Conservation (phyloP, 2,113 vertebrate genomes). For the Oryzias curvinotus region DNA sequence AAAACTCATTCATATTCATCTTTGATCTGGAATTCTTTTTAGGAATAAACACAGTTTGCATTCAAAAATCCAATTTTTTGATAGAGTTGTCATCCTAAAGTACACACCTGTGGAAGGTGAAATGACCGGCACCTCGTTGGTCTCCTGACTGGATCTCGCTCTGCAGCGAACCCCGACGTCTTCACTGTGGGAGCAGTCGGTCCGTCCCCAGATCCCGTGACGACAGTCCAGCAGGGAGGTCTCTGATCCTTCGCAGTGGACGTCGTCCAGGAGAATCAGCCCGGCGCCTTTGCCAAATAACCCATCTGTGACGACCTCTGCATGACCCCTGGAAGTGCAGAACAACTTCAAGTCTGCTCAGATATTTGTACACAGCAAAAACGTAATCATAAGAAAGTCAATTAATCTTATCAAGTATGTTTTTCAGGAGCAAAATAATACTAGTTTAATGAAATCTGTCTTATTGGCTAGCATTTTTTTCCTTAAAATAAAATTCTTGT, state of each 20-base stretch:
- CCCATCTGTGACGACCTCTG: slow-evolving; percentile 70
- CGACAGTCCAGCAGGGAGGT: slow-evolving; percentile 84
- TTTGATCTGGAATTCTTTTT: background rate
- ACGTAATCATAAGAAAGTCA: too few species aligned
- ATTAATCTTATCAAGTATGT: too few species aligned
- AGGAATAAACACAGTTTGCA: too few species aligned
- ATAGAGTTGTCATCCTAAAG: background rate
- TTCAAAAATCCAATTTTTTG: too few species aligned
- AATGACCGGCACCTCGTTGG: slow-evolving; percentile 71
- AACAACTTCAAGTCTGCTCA: background rate
- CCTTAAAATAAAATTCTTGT: too few species aligned
- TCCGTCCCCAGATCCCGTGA: slow-evolving; percentile 87
- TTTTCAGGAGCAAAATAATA: too few species aligned
- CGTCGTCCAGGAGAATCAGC: slow-evolving; percentile 87
- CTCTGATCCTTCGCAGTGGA: slow-evolving; percentile 83
- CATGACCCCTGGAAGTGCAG: slow-evolving; percentile 65
- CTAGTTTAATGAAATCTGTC: too few species aligned
- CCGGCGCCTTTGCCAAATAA: slow-evolving; percentile 80
- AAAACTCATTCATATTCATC: slow-evolving; percentile 47
- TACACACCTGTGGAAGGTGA: slow-evolving; percentile 69
- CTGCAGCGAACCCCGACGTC: slow-evolving; percentile 85
- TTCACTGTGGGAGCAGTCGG: slow-evolving; percentile 87
- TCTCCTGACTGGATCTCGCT: slow-evolving; percentile 49
- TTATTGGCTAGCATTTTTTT: too few species aligned
- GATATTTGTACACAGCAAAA: background rate